Percentiles rank a stretch among this genome's conserved stretches.
Evolutionary conservation across 2,888 invertebrate genomes (phyloP).

Genomic region (Pharmacophagus antenor): DNA sequence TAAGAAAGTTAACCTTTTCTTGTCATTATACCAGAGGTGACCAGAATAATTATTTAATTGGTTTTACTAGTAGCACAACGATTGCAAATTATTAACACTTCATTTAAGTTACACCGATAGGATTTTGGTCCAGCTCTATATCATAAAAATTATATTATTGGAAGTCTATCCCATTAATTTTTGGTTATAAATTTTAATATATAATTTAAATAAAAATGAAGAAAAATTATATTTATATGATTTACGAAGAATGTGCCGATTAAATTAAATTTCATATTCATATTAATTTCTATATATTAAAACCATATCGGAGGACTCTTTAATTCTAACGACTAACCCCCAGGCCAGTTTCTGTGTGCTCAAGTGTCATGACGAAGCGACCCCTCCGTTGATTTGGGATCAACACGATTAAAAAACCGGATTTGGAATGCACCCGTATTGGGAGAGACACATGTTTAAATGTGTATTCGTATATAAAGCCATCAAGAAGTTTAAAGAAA

Average conservation of each 20-base stretch:
- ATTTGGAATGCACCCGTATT: constrained; percentile 68
- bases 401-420: constrained; percentile 71
- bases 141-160: too few species aligned
- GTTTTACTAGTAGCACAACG: too few species aligned
- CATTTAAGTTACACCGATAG: too few species aligned
- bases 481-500: constrained; percentile 1
- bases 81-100: too few species aligned
- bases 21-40: too few species aligned
- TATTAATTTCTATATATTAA: constrained; percentile 28
- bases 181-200: too few species aligned
- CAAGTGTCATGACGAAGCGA: constrained; percentile 78
- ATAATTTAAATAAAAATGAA: too few species aligned
- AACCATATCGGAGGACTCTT: constrained; percentile 60
- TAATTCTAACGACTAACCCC: constrained; percentile 68
- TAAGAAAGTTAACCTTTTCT: not conserved
- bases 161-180: too few species aligned
- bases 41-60: too few species aligned
- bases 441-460: constrained; percentile 48
- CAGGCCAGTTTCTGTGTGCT: constrained; percentile 63
- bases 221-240: too few species aligned
- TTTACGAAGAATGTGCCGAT: too few species aligned
- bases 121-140: too few species aligned
- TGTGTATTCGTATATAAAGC: constrained; percentile 25
- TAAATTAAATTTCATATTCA: not conserved
- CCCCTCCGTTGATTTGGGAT: constrained; percentile 67